A percentile compares a stretch with the other conserved stretches of the same genome.
phyloP scores from a whole-genome alignment of 2,797 vertebrate species.

The Xenopus petersii region DNA sequence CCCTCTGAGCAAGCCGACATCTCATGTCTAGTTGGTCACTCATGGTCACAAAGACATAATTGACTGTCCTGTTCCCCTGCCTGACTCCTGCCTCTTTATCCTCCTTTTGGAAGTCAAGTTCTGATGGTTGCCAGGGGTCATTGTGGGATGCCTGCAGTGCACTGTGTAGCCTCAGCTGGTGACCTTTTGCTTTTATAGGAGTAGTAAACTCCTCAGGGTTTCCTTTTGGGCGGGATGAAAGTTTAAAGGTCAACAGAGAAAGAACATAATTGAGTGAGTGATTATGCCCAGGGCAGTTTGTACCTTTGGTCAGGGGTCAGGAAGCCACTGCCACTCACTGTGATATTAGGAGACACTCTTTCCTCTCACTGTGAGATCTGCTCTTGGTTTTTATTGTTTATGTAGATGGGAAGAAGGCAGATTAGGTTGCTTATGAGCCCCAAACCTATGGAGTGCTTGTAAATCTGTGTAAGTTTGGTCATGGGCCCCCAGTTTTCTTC shows the following conservation, averaged over 20 bases:
- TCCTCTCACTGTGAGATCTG: too few species aligned
- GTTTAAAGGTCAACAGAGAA: constrained; percentile 25
- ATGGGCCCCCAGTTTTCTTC: too few species aligned
- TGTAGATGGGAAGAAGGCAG: background rate
- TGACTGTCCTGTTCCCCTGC: too few species aligned
- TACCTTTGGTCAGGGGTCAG: constrained; percentile 14
- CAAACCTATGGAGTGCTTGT: too few species aligned
- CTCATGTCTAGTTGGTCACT: too few species aligned
- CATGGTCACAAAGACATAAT: too few species aligned
- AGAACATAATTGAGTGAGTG: constrained; percentile 15
- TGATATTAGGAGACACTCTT: background rate
- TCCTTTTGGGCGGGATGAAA: constrained; percentile 11
- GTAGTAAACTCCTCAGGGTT: constrained; percentile 29
- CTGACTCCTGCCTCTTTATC: background rate
- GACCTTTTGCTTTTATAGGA: constrained; percentile 22
- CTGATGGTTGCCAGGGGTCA: constrained; percentile 14
- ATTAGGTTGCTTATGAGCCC: background rate
- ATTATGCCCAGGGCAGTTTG: constrained; percentile 21
- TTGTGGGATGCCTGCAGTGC: background rate
- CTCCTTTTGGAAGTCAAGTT: constrained; percentile 16
- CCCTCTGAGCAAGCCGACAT: too few species aligned
- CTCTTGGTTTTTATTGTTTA: background rate
- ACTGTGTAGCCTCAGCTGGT: background rate
- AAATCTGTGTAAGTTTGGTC: too few species aligned
- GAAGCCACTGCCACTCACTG: constrained; percentile 15